Percentiles rank a stretch among this genome's conserved stretches.
phyloP scores from a whole-genome alignment of 2,113 vertebrate species.

The Lepus americanus region DNA sequence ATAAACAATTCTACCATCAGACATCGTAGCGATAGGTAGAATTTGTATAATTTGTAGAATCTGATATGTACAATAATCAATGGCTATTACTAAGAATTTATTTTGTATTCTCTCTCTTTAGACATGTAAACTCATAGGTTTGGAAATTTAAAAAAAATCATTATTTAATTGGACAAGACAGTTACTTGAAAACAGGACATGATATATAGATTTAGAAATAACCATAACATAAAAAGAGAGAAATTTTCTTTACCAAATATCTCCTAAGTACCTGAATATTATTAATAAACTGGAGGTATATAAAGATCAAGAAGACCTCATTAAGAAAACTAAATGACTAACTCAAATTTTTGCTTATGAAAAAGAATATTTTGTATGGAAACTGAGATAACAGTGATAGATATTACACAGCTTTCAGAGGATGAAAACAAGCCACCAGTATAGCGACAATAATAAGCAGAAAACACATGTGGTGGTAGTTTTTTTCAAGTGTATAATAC shows the following conservation, averaged over 20 bases:
- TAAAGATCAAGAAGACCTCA: neutral
- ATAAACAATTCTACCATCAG: neutral
- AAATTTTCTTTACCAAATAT: neutral
- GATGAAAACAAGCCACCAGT: neutral
- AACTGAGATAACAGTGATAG: neutral
- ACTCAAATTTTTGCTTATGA: neutral
- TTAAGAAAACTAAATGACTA: neutral
- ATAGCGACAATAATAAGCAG: neutral
- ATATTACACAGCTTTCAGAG: neutral
- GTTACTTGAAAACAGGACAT: neutral
- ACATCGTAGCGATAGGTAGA: neutral
- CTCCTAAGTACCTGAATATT: neutral
- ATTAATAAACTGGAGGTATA: neutral
- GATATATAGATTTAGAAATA: neutral
- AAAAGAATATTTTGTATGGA: neutral
- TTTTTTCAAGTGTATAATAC: neutral
- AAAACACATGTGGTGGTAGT: neutral
- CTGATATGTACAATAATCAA: too few species aligned
- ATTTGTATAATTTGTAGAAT: neutral
- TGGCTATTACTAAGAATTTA: too few species aligned
- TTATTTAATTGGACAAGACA: neutral
- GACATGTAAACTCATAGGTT: too few species aligned
- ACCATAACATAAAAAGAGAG: neutral
- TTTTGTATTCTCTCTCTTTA: too few species aligned
- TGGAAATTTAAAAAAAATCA: neutral